These are phyloP conservation scores for Acanthosepion esculentum DNA, from an alignment of 2,888 invertebrate species.

Conservation along the genomic window DNA sequence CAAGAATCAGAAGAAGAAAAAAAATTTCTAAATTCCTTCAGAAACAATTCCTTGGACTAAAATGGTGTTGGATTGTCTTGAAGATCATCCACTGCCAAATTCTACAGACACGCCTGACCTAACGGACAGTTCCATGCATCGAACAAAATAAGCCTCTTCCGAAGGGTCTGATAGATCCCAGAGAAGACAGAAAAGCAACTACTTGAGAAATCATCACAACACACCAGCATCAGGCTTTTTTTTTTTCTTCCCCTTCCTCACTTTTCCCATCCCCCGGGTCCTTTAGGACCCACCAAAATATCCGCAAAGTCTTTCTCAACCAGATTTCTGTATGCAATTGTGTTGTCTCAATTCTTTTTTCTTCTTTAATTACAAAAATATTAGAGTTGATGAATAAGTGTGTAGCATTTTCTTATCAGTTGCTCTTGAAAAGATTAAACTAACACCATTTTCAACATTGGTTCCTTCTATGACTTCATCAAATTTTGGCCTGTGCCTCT, in stretches of 20 bases:
- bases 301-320: not conserved
- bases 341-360: conserved; percentile 35
- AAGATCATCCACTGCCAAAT: not conserved
- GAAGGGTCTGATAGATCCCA: not conserved
- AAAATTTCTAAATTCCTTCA: not conserved
- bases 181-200: not conserved
- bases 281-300: conserved; percentile 19
- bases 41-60: not conserved
- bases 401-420: not conserved
- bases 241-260: not conserved
- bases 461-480: not conserved
- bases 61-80: not conserved
- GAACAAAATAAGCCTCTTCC: not conserved
- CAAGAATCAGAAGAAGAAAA: not conserved
- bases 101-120: not conserved
- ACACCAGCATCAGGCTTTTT: conserved; percentile 40
- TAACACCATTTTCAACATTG: not conserved
- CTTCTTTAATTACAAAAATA: not conserved
- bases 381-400: not conserved
- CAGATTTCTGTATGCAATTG: conserved; percentile 17
- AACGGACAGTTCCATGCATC: not conserved
- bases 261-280: not conserved
- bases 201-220: not conserved
- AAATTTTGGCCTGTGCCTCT: not conserved
- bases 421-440: not conserved